Conservation (phyloP, 2,888 invertebrate genomes). For the Carcina quercana region DNA sequence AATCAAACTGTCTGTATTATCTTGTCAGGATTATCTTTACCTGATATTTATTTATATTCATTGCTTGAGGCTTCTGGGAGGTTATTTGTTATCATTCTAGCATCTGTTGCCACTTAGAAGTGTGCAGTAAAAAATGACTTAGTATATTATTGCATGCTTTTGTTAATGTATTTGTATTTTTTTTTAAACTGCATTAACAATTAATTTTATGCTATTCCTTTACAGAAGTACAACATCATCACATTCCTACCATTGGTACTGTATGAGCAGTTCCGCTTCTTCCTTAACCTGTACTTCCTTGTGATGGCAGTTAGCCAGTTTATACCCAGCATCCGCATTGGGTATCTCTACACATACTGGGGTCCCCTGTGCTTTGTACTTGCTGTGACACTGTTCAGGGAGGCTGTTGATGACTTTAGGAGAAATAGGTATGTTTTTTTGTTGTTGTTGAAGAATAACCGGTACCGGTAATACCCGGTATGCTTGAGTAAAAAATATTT, state of each 20-base stretch:
- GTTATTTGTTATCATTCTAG: too few species aligned
- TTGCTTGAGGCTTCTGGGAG: too few species aligned
- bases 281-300: conserved; percentile 97
- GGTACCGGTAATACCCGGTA: too few species aligned
- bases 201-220: conserved; percentile 16
- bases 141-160: background rate
- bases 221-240: conserved; percentile 95
- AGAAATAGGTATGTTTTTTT: conserved; percentile 82
- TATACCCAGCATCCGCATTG: conserved; percentile 96
- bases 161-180: background rate
- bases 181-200: background rate
- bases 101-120: too few species aligned
- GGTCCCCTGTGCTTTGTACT: conserved; percentile 98
- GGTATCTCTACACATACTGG: conserved; percentile 99
- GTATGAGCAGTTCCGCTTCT: conserved; percentile 99
- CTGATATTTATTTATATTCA: too few species aligned
- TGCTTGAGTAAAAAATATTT: too few species aligned
- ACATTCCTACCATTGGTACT: conserved; percentile 94
- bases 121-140: too few species aligned
- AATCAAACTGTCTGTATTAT: too few species aligned
- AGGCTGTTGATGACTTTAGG: conserved; percentile 96
- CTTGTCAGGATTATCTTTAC: too few species aligned
- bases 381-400: conserved; percentile 95
- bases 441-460: too few species aligned
- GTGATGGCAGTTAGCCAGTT: conserved; percentile 99